These are phyloP conservation scores for Cyrtodaria siliqua DNA, from an alignment of 2,888 invertebrate species.

Conservation along the genomic window DNA sequence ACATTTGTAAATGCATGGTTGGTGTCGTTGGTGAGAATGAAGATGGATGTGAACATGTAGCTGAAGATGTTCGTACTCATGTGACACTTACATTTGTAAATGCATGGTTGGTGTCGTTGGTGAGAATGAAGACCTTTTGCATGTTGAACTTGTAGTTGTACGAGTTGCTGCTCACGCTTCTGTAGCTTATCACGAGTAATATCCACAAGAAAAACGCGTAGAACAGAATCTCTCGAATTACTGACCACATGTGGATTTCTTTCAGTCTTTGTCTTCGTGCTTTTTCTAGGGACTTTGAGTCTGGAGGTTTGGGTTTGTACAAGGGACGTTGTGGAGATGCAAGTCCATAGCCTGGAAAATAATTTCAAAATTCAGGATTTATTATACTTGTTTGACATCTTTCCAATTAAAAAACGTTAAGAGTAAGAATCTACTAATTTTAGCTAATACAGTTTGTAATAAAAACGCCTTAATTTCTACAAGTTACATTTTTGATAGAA, in stretches of 20 bases:
- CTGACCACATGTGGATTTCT: conserved; percentile 86
- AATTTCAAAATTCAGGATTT: neutral
- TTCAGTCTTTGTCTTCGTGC: conserved; percentile 85
- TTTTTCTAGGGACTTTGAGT: conserved; percentile 82
- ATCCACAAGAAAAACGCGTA: conserved; percentile 87
- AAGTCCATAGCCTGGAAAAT: conserved; percentile 67
- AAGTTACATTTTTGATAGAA: too few species aligned
- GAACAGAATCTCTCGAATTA: conserved; percentile 86
- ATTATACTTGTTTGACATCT: too few species aligned
- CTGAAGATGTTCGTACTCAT: too few species aligned
- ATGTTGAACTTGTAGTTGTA: conserved; percentile 85
- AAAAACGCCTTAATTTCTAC: too few species aligned
- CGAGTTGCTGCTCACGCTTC: conserved; percentile 85
- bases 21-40: too few species aligned
- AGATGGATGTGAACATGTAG: too few species aligned
- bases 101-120: conserved; percentile 69
- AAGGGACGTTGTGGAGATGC: conserved; percentile 76
- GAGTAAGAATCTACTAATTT: too few species aligned
- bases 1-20: too few species aligned
- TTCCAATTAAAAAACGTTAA: too few species aligned
- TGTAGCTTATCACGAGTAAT: conserved; percentile 86
- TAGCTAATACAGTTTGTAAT: too few species aligned
- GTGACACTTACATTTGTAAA: conserved; percentile 68
- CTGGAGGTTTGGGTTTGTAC: conserved; percentile 85
- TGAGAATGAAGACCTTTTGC: conserved; percentile 78